phyloP scores from a whole-genome alignment of 1,140 invertebrate species.

The Magallana ariakensis region DNA sequence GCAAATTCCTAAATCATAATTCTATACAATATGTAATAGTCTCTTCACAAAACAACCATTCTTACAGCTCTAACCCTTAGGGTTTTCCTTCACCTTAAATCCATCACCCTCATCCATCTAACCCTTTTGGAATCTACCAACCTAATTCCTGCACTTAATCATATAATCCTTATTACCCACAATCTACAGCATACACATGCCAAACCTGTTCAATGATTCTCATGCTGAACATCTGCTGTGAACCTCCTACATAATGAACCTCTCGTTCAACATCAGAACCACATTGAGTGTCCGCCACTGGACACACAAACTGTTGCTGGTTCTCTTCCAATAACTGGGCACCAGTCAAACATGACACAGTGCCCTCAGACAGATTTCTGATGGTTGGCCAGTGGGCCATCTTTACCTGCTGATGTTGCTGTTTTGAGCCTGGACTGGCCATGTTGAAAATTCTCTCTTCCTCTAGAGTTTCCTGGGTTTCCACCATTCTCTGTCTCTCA shows the following conservation, averaged over 20 bases:
- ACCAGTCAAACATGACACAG: neutral
- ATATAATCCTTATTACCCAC: neutral
- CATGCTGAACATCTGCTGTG: neutral
- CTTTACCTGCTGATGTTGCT: neutral
- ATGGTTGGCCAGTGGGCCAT: neutral
- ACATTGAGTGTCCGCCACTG: neutral
- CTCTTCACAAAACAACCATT: too few relatives aligned
- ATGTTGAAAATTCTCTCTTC: constrained; percentile 6
- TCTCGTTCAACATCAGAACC: neutral
- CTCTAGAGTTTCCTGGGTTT: constrained; percentile 20
- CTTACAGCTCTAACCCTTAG: too few relatives aligned
- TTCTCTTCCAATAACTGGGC: neutral
- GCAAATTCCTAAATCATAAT: too few relatives aligned
- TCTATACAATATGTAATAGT: too few relatives aligned
- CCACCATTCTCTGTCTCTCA: constrained; percentile 30
- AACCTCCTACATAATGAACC: neutral
- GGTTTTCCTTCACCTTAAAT: too few relatives aligned
- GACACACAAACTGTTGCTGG: neutral
- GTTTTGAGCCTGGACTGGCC: neutral
- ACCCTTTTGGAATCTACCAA: too few relatives aligned
- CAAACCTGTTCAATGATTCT: constrained; percentile 7
- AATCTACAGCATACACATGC: neutral
- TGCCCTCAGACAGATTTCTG: neutral
- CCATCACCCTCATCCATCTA: too few relatives aligned
- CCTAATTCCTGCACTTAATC: too few relatives aligned